These are phyloP conservation scores for Scaptodrosophila lebanonensis DNA, from an alignment of 1,140 invertebrate species.

Conservation along the genomic window DNA sequence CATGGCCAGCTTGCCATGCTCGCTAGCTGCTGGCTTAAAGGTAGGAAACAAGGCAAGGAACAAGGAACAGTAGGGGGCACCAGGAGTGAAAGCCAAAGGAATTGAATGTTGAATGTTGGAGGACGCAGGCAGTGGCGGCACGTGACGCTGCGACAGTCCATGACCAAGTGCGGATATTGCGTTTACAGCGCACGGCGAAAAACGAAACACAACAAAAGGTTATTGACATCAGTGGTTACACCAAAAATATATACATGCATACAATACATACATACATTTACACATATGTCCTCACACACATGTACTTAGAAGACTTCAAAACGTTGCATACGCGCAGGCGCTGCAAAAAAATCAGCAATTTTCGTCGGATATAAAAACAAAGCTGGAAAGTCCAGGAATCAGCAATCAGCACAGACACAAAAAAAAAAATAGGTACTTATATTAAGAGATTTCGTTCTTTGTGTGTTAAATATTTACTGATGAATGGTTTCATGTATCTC, in stretches of 20 bases:
- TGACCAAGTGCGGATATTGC: slow-evolving; percentile 74
- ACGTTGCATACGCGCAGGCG: no score
- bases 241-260: slow-evolving; percentile 8
- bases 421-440: no score
- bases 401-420: no score
- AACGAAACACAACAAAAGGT: slow-evolving; percentile 57
- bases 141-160: slow-evolving; percentile 72
- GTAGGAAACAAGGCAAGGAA: background rate
- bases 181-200: slow-evolving; percentile 37
- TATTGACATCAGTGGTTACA: slow-evolving; percentile 65
- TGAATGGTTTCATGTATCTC: no score
- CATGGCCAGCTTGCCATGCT: slow-evolving; percentile 65
- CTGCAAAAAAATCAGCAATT: no score
- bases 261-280: no score
- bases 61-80: background rate
- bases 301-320: no score
- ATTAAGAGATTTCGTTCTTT: no score
- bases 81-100: background rate
- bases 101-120: slow-evolving; percentile 42
- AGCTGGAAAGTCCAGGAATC: no score
- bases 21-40: slow-evolving; percentile 3
- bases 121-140: slow-evolving; percentile 45
- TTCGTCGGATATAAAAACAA: no score
- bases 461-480: no score
- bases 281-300: no score